Conservation (phyloP, 2,888 invertebrate genomes). For the Xestia xanthographa region DNA sequence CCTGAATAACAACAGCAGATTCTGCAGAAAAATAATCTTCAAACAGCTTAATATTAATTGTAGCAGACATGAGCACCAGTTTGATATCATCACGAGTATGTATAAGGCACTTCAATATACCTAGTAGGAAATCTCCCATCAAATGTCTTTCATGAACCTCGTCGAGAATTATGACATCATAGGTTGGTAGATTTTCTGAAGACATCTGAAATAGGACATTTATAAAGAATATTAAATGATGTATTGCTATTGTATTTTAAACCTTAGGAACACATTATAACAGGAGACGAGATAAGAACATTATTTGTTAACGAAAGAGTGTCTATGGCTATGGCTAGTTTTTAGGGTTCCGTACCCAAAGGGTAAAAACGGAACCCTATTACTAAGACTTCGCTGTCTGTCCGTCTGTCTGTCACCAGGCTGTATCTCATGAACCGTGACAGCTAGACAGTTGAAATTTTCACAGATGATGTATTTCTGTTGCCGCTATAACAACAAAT, state of each 20-base stretch:
- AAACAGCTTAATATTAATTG: slow-evolving; percentile 99
- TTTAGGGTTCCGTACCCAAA: too few relatives aligned
- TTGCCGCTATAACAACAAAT: too few relatives aligned
- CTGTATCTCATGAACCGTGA: too few relatives aligned
- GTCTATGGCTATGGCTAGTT: not conserved
- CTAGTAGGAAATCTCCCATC: slow-evolving; percentile 98
- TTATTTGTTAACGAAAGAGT: not conserved
- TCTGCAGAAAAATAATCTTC: slow-evolving; percentile 96
- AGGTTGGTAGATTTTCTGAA: slow-evolving; percentile 95
- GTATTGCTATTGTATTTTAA: slow-evolving; percentile 8
- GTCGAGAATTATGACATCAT: slow-evolving; percentile 98
- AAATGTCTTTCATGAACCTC: slow-evolving; percentile 99
- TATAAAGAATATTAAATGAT: slow-evolving; percentile 26
- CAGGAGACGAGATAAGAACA: not conserved
- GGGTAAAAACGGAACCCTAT: too few relatives aligned
- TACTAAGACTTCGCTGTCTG: too few relatives aligned
- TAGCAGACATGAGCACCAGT: slow-evolving; percentile 99
- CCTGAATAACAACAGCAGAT: slow-evolving; percentile 95
- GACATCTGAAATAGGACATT: slow-evolving; percentile 92
- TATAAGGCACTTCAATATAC: slow-evolving; percentile 97
- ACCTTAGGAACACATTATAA: not conserved
- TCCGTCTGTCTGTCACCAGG: too few relatives aligned
- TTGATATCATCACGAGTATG: slow-evolving; percentile 95
- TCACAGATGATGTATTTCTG: too few relatives aligned
- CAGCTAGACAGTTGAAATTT: too few relatives aligned